Base-by-base conservation (phyloP, 1,140 invertebrate species). In the Atta texana region DNA sequence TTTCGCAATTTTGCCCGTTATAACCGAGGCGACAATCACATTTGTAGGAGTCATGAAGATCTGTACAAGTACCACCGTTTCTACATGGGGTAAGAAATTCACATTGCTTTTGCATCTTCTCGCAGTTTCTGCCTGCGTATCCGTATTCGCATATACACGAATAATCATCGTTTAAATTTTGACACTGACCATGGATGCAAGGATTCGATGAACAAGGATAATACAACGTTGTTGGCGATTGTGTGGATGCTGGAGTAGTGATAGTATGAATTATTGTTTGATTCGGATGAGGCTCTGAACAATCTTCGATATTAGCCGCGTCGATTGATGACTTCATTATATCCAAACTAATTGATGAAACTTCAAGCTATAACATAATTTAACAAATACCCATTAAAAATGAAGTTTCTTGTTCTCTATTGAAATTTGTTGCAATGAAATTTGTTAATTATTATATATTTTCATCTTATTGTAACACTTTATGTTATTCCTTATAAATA, bases 1-100 rank as follows among this genome's bases (percentile, higher is more conserved):
- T 96, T 90, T 98, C 97, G 92, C 98, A 99, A 87, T 97, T 97
- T 24, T 94, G 94, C 71, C 98, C 98, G 21, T 96, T 96, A 92
- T 95, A 98, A 72, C 98, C 97, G 3, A 98, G 93, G 0, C 96
- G 96, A 94, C 98, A 99, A 85, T 97, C 96, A 92, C 98, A 99
- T 28, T 97, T 96, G 88, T 97, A 98, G 0, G 93, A 93, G 6
- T 93, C 92, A n/a, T 94, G 93, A 51, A 96, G 96, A 14, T 94
- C 95, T 2, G 95, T 95, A 94, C 98, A 99, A 0, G 95, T 96
- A n/a, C 97, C 98, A 2, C 96, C 97, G 93, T 98, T 98, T 88
- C 96, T 96, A 92, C 98, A 99, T 0, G 98, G 98, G 21, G 95
- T 94, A 2, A 96, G 93, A 34, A 96, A 95, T 81, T 97, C 96